Base-by-base conservation (phyloP, 2,113 vertebrate species). In the Microcebus tavaratra region DNA sequence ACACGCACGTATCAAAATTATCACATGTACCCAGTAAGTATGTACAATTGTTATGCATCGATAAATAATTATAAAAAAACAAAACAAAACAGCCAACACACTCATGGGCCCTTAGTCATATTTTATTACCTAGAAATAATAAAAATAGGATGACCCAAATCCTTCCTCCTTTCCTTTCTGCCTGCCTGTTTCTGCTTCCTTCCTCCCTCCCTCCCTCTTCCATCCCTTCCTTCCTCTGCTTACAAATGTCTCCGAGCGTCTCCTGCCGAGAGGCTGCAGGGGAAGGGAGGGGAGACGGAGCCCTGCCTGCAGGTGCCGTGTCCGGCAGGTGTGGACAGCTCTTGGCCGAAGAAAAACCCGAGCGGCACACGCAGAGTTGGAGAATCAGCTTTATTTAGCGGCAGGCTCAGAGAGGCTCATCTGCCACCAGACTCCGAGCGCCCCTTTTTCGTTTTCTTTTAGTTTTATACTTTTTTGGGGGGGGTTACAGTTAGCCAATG, bases 151-250 rank as follows among this genome's bases (percentile, higher is more conserved):
- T 2, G 6, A 4, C 29, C 18, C 13, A 48, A 23, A 27, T 0
- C 27, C n/a, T 5, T 23, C 42, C 18, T 48, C 12, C 20, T 21
- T 27, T 12, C 39, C 70, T 36, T 36, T 10, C 68, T 70, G 57
- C 8, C 57, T 25, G 7, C 57, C 21, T 59, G 8, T 0, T 27
- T 8, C 5, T 23, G 45, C 27, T 34, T 1, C 36, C 9, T 4
- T 18, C 67, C 5, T 20, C 0, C 25, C 5, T 4, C 13, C 25
- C 21, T 34, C 78, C 15, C 42, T 10, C 13, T 29, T n/a, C 48
- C 8, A 11, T 7, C 23, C n/a, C 59, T 39, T 31, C 23, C 31
- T 27, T 42, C 14, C 15, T 67, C 59, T 6, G 9, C 18, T 50
- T 17, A 21, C 8, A 18, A 18, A 14, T 5, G 13, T 34, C 45